Base-by-base conservation (phyloP, 2,797 vertebrate species). In the Platalea minor region DNA sequence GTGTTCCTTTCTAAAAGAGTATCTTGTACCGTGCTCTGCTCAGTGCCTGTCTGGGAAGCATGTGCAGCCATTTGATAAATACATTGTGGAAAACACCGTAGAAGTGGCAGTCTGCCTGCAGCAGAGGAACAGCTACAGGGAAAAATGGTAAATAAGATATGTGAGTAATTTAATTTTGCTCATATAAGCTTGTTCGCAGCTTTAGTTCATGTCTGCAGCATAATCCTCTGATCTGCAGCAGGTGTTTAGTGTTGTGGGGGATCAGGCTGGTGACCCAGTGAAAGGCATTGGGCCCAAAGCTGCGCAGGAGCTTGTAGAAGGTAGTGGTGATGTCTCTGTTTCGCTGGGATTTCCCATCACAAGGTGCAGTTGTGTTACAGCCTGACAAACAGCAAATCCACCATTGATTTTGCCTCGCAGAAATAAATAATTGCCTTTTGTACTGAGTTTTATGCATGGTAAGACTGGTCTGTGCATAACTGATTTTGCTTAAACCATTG, bases 141-240 rank as follows among this genome's bases (percentile, higher is more conserved):
- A 2, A 78, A 91, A 94, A 86, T 28, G 69, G 79, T 70, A 86
- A 95, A 90, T 72, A 93, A 94, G 80, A 63, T 63, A 80, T 9
- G 43, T 90, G 86, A 95, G 89, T 88, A 91, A 86, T 93, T 95
- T 70, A 83, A 93, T 94, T 94, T 90, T 79, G 77, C 83, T 95
- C 63, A 60, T 82, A 88, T 63, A 89, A 93, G 91, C 85, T 94
- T 65, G 70, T 95, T 88, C 93, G 76, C 79, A 94, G 87, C 65
- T 88, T 88, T 88, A n/a, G 41, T 65, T 90, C 1, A 0, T 68
- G 91, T 37, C 76, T 90, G 85, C 76, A 90, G 43, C 29, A 2
- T 89, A 67, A 69, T 91, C 50, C 65, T 69, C n/a, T 37, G 80
- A 70, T 67, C 39, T 67, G 5, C 67, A 56, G 93, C 74, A 85